Evolutionary conservation across 1,140 invertebrate species (phyloP), one percentile per base, ranked within the genome.

Genomic region (Leptinotarsa texana): DNA sequence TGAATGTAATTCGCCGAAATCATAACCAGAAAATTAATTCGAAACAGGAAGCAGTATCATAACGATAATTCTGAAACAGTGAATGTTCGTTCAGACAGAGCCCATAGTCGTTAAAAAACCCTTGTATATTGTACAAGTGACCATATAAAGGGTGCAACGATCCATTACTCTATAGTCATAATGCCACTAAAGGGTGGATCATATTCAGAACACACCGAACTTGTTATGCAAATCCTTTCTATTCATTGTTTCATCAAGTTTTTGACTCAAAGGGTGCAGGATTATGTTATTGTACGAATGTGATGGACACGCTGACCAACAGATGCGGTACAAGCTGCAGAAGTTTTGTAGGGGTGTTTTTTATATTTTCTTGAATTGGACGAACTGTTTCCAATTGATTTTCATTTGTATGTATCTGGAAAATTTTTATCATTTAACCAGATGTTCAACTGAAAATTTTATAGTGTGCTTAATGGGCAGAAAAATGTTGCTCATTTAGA

Each of bases 131-230:
- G 15, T 57, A 57, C 18, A 68, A 68, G 42, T 68, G 66, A 68
- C 66, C 66, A 68, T 68, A 27, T 42, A 68, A 68, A 42, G 66
- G 66, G 24, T 68, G 66, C n/a, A 68, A 68, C 66, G 42, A 42
- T 68, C 24, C 22, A 17, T 24, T 66, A 27, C 42, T 68, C 24
- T 68, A 18, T 57, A 27, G 24, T 13, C 13, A 68, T 68, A 47
- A 68, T 47, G 24, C 0, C 17, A 22, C 66, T 13, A 68, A 68
- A 49, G 66, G 66, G 66, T 42, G 66, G 33, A 68, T 42, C 42
- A 15, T 13, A 15, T 22, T 66, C n/a, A n/a, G 33, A 42, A 42
- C 6, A 27, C 63, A 17, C 8, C 6, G 15, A 68, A 68, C 66
- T 68, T 68, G 66, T 68, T 68, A 68, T 68, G 66, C 33, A 68